Evolutionary conservation across 37 sponge, comb jelly and placozoan genomes (phyloP).

Genomic region (Amphimedon queenslandica): DNA sequence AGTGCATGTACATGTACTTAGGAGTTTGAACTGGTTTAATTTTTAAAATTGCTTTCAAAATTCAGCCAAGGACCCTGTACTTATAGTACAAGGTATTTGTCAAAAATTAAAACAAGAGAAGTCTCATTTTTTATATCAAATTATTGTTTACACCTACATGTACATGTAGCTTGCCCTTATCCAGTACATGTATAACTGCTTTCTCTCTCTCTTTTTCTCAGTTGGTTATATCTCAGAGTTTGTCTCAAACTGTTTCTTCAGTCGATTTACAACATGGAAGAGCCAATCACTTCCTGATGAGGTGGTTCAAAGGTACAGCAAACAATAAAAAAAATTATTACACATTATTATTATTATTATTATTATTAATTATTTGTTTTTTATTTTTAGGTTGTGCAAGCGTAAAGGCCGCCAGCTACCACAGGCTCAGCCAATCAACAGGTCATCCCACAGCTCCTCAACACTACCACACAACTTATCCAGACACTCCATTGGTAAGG

Average conservation of each 20-base stretch:
- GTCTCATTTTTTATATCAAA: no score
- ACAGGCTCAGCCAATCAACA: no score
- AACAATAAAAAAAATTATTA: neutral
- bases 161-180: neutral
- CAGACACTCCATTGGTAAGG: constrained; percentile 10
- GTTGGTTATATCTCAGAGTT: constrained; percentile 21
- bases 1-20: no score
- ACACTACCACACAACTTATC: neutral
- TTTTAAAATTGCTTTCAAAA: no score
- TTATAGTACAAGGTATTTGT: no score
- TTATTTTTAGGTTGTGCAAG: neutral
- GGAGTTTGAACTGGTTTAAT: no score
- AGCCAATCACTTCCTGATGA: constrained; percentile 11
- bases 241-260: constrained; percentile 41
- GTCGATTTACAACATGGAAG: constrained; percentile 43
- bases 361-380: no score
- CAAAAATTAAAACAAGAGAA: no score
- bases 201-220: constrained; percentile 1
- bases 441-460: no score
- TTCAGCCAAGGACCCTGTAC: no score
- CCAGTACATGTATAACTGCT: neutral
- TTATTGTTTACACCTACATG: neutral
- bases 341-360: neutral
- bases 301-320: neutral
- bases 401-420: neutral